These are phyloP conservation scores for Nyctalus aviator DNA, from an alignment of 2,797 vertebrate genomes.

Conservation along the genomic window DNA sequence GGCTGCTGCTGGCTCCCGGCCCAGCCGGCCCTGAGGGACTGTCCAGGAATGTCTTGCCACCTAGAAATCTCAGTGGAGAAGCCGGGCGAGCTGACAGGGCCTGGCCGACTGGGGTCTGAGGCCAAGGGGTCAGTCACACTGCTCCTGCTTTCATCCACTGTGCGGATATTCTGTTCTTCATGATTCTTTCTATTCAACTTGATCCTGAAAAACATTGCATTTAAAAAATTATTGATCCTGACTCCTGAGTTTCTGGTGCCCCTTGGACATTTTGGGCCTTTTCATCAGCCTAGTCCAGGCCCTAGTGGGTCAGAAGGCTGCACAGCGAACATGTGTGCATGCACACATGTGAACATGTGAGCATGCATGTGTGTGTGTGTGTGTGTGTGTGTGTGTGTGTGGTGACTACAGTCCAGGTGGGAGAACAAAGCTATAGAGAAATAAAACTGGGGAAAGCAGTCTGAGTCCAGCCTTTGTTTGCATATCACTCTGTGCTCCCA, in stretches of 20 bases:
- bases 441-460: background rate
- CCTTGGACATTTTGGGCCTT: background rate
- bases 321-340: too few relatives aligned
- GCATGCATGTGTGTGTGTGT: background rate
- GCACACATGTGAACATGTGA: accelerated
- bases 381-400: background rate
- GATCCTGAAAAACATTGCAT: background rate
- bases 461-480: background rate
- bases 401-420: background rate
- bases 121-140: accelerated
- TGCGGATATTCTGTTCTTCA: background rate
- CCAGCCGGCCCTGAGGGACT: background rate
- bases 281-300: background rate
- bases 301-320: background rate
- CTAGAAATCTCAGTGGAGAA: background rate
- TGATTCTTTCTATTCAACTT: background rate
- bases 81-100: background rate
- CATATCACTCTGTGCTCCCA: too few relatives aligned
- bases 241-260: background rate
- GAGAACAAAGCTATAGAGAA: background rate
- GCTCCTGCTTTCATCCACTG: background rate
- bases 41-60: background rate
- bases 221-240: background rate
- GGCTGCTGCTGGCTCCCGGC: background rate
- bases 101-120: background rate